phyloP scores from a whole-genome alignment of 2,113 vertebrate species.

The Candoia aspera region DNA sequence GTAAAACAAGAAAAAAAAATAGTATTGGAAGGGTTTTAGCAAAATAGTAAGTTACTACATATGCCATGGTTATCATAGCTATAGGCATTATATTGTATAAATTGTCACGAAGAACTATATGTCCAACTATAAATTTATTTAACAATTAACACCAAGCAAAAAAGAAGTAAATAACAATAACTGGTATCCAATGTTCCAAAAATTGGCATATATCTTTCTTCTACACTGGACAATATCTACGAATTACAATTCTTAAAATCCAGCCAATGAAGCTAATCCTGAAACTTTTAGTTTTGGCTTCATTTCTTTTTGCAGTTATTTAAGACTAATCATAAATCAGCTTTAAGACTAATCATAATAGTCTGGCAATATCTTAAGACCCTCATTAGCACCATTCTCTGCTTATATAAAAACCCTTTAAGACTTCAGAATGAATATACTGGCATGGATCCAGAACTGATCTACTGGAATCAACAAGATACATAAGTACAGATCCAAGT shows the following conservation, averaged over 20 bases:
- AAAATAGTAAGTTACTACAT: neutral
- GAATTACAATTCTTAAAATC: neutral
- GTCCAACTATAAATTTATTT: neutral
- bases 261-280: neutral
- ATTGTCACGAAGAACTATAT: neutral
- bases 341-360: neutral
- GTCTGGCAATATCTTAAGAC: neutral
- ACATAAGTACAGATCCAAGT: neutral
- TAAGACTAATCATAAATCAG: neutral
- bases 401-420: neutral
- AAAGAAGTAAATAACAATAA: neutral
- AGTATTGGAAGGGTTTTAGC: neutral
- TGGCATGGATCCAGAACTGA: neutral
- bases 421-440: slow-evolving; percentile 9
- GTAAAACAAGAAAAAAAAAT: neutral
- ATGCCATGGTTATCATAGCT: neutral
- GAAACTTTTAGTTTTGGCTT: neutral
- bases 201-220: neutral
- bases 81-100: neutral
- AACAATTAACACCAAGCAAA: neutral
- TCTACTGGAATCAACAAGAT: neutral
- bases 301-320: neutral
- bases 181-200: neutral
- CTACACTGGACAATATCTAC: neutral
- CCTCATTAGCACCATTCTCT: neutral